Base-by-base conservation (phyloP, 2,113 vertebrate genomes). In the Calyptomena viridis region DNA sequence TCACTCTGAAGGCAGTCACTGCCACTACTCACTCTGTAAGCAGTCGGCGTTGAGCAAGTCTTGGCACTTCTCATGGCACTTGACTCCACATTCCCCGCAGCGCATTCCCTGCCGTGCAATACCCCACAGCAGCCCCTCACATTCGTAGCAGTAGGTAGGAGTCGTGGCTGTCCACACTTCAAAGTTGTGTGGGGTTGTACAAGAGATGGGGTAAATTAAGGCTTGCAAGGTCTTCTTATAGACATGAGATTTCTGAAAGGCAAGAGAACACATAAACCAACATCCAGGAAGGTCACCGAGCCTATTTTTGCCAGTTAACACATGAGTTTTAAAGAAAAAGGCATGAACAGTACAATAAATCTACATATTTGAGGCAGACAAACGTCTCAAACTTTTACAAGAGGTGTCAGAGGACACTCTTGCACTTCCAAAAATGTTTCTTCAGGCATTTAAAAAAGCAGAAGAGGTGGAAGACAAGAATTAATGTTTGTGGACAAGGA, bases 21-120 rank as follows among this genome's bases (percentile, higher is more conserved):
- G 52, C 13, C 20, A 10, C 21, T 20, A 98, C 99, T 99, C 96
- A 99, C 99, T 98, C 90, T 99, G 99, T 15, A 99, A 96, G 96
- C 99, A 99, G 97, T 99, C 99, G 0, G 99, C 99, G 3, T 99
- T 99, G 84, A 99, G 98, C 95, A 99, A 95, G 94, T 99, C 99
- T 96, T 99, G 99, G 98, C 99, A 99, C 98, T 99, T 99, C 95
- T 99, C 99, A 5, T 99, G 99, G 95, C 99, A 99, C 95, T 99
- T 99, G 95, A 99, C 99, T 24, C 99, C 99, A 47, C 99, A 99
- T 69, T 99, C 99, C 0, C 98, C 98, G 74, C 99, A 99, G 90
- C 99, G 98, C 99, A 99, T 99, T 80, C 99, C 99, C 97, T 99
- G 99, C 25, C 99, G 98, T 1, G 99, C 99, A 8, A 99, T 99